A percentile compares a stretch with the other conserved stretches of the same genome.
phyloP scores from a whole-genome alignment of 2,113 vertebrate species.

The Toxotes jaculatrix region DNA sequence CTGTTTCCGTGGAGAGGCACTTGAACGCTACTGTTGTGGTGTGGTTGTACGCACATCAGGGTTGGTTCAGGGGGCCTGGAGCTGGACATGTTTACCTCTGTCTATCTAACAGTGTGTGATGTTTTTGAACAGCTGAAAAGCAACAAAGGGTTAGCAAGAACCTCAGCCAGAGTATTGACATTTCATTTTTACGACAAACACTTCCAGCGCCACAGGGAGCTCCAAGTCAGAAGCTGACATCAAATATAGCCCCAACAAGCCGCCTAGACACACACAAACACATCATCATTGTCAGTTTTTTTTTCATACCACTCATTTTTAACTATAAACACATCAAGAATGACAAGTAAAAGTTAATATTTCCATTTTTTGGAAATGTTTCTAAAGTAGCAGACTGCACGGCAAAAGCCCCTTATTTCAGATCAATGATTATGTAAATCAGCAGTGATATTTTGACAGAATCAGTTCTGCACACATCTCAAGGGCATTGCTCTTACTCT shows the following conservation, averaged over 20 bases:
- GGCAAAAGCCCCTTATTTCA: constrained; percentile 34
- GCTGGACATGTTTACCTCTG: not conserved
- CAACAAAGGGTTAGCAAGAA: constrained; percentile 21
- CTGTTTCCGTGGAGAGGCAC: not conserved
- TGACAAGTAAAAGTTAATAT: constrained; percentile 37
- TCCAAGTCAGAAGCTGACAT: constrained; percentile 14
- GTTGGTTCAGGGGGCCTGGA: not conserved
- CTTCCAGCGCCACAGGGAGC: not conserved
- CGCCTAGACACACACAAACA: not conserved
- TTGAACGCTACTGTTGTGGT: constrained; percentile 1
- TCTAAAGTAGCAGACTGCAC: constrained; percentile 3
- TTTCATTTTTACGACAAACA: constrained; percentile 33
- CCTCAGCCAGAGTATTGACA: constrained; percentile 16
- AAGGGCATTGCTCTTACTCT: constrained; percentile 41
- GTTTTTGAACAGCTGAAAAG: not conserved
- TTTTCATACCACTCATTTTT: not conserved
- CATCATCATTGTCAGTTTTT: not conserved
- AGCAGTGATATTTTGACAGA: constrained; percentile 61
- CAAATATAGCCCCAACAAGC: not conserved
- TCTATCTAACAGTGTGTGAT: not conserved
- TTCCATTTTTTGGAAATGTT: not conserved
- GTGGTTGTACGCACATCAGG: not conserved
- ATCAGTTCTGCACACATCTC: constrained; percentile 46
- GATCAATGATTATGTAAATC: constrained; percentile 73
- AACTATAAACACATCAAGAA: constrained; percentile 5